Evolutionary conservation across 2,888 invertebrate genomes (phyloP).

Genomic region (Drosophila cognata): DNA sequence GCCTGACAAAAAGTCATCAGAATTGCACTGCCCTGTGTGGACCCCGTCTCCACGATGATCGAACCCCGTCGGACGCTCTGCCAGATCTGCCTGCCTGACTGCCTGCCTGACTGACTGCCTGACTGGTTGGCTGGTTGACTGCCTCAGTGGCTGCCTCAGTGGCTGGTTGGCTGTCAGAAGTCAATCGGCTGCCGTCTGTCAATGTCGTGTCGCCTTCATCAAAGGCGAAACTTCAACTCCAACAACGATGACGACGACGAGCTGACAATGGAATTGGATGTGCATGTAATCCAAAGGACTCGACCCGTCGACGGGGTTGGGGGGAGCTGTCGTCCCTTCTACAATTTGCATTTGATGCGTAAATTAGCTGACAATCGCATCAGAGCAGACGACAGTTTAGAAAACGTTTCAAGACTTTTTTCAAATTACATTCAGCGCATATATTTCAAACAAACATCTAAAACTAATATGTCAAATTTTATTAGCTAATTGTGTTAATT

Average conservation of each 20-base stretch:
- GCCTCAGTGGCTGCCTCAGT: conserved; percentile 8
- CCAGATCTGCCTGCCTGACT: conserved; percentile 21
- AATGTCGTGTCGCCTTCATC: conserved; percentile 80
- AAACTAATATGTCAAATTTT: neutral
- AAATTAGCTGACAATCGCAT: conserved; percentile 58
- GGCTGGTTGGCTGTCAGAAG: conserved; percentile 72
- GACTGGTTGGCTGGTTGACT: neutral
- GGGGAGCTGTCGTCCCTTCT: conserved; percentile 30
- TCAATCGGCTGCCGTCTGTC: conserved; percentile 79
- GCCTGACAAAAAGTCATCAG: conserved; percentile 83
- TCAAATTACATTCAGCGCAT: neutral
- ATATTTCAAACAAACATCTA: neutral
- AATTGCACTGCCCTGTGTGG: conserved; percentile 54
- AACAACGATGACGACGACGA: conserved; percentile 26
- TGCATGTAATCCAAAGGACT: conserved; percentile 54
- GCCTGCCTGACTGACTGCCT: neutral
- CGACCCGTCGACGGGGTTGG: conserved; percentile 8
- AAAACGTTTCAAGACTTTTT: neutral
- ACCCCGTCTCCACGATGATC: conserved; percentile 46
- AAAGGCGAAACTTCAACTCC: conserved; percentile 55
- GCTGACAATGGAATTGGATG: conserved; percentile 68
- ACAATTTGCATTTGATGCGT: conserved; percentile 70
- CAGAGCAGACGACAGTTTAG: neutral
- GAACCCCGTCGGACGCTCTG: conserved; percentile 22
- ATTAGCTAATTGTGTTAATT: neutral